These are phyloP conservation scores for Dicentrarchus labrax DNA, from an alignment of 2,113 vertebrate species.

Conservation along the genomic window DNA sequence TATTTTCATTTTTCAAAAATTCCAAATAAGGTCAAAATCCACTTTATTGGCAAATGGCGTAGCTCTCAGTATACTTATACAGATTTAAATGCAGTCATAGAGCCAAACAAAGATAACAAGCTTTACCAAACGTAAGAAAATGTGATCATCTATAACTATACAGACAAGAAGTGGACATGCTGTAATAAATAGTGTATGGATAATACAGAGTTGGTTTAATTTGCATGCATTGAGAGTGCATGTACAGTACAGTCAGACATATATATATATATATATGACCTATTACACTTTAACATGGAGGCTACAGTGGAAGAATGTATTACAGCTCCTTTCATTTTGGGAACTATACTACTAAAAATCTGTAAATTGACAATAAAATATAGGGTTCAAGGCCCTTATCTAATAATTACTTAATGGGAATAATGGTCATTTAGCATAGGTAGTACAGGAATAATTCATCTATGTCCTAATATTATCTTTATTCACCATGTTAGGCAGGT, in stretches of 20 bases:
- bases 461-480: background rate
- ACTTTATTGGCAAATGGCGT: background rate
- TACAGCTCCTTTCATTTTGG: no score
- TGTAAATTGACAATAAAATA: background rate
- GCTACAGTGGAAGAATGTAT: no score
- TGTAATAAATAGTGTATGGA: background rate
- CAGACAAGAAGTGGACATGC: background rate
- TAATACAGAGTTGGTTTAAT: background rate
- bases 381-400: no score
- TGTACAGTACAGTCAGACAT: background rate
- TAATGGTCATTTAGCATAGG: background rate
- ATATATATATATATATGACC: no score
- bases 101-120: background rate
- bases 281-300: no score
- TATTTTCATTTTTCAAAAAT: background rate
- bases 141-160: background rate
- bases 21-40: background rate
- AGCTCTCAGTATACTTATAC: no score
- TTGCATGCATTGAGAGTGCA: background rate
- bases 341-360: background rate
- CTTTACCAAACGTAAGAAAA: background rate
- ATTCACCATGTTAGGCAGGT: background rate
- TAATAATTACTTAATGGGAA: background rate
- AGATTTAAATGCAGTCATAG: background rate
- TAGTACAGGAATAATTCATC: background rate